Evolutionary conservation across 1,140 invertebrate species (phyloP).

Genomic region (Tenebrio molitor): DNA sequence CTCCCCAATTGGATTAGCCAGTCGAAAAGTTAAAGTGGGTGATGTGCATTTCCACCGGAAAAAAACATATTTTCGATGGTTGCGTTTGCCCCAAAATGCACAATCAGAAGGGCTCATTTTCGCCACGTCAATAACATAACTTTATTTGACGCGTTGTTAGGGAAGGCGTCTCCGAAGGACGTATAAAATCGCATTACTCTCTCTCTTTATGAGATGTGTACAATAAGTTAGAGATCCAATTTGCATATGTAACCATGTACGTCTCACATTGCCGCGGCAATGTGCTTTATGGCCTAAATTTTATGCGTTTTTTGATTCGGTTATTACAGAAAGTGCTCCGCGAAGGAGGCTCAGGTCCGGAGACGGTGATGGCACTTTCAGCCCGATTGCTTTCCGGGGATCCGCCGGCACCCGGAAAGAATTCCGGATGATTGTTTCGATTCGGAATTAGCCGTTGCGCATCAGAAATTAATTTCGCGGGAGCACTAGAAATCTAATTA

Average conservation of each 20-base stretch:
- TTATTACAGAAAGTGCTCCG: constrained; percentile 35
- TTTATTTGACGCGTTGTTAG: constrained; percentile 45
- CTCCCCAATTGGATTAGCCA: constrained; percentile 45
- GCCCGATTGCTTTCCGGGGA: too few species aligned
- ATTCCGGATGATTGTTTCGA: too few species aligned
- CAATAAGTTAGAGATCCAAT: constrained; percentile 62
- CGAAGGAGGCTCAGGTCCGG: too few species aligned
- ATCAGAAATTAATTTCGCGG: constrained; percentile 46
- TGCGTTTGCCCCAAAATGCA: constrained; percentile 14
- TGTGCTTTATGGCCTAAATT: constrained; percentile 48
- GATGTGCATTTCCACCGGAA: constrained; percentile 15
- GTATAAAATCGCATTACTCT: constrained; percentile 52
- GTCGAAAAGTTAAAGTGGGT: constrained; percentile 39
- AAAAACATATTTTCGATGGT: constrained; percentile 25
- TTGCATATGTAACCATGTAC: constrained; percentile 63
- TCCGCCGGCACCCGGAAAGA: too few species aligned
- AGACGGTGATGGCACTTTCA: too few species aligned
- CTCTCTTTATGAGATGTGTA: constrained; percentile 60
- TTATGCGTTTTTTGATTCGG: constrained; percentile 50
- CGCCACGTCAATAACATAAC: constrained; percentile 43
- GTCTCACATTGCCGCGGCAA: constrained; percentile 54
- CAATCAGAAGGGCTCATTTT: constrained; percentile 40
- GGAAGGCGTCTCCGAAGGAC: constrained; percentile 24
- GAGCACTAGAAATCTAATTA: constrained; percentile 61
- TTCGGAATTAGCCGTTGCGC: constrained; percentile 21